Evolutionary conservation across 2,113 vertebrate species (phyloP).

Genomic region (Xenopus tropicalis): UCB_Xtro_10.0 CM004447.2:117029001-117029500

Average conservation of each 20-base stretch:
- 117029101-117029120: constrained; percentile 78
- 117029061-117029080: constrained; percentile 73
- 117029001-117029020: constrained; percentile 45
- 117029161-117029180: constrained; percentile 57
- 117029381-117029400: too few species aligned
- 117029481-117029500: too few species aligned
- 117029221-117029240: constrained; percentile 81
- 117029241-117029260: constrained; percentile 34
- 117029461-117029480: too few species aligned
- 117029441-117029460: too few species aligned
- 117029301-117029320: constrained; percentile 2
- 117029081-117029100: constrained; percentile 70
- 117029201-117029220: constrained; percentile 69
- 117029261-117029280: constrained; percentile 1
- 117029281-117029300: constrained; percentile 20
- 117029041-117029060: constrained; percentile 58
- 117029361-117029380: neutral
- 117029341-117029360: neutral
- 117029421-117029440: too few species aligned
- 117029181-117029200: constrained; percentile 71
- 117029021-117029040: constrained; percentile 58
- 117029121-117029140: constrained; percentile 54
- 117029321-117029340: constrained; percentile 31
- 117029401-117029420: too few species aligned
- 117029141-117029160: constrained; percentile 21